Percentiles rank a stretch among this genome's conserved stretches.
phyloP scores from a whole-genome alignment of 2,113 vertebrate genomes.

The Peromyscus leucopus region DNA sequence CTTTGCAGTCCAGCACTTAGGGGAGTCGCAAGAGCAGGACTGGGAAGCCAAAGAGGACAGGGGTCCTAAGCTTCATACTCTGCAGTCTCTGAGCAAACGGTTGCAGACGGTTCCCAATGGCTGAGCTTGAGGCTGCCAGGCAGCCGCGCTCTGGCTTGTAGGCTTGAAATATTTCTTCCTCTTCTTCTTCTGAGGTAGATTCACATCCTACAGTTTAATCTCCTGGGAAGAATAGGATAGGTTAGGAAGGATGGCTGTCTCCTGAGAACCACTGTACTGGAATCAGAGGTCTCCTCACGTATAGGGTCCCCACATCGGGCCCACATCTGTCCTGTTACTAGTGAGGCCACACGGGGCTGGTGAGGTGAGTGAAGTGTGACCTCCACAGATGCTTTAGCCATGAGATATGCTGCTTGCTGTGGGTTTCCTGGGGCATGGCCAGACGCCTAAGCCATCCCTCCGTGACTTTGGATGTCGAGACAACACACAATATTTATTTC shows the following conservation, averaged over 20 bases:
- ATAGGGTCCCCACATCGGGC: not conserved
- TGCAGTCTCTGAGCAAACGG: not conserved
- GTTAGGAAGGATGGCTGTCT: not conserved
- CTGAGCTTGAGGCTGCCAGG: not conserved
- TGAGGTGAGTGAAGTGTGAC: not conserved
- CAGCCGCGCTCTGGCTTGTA: not conserved
- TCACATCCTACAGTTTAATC: not conserved
- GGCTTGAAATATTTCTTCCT: not conserved
- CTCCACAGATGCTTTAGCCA: not conserved
- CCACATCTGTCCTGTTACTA: not conserved
- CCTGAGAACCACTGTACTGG: not conserved
- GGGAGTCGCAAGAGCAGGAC: too few relatives aligned
- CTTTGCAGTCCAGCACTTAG: not conserved
- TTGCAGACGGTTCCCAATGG: fast-evolving
- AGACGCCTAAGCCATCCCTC: fast-evolving
- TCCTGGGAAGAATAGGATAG: fast-evolving
- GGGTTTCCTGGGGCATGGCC: not conserved
- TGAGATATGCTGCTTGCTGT: too few relatives aligned
- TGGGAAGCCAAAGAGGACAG: too few relatives aligned
- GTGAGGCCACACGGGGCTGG: fast-evolving
- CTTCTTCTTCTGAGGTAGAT: not conserved
- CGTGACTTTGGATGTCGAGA: too few relatives aligned
- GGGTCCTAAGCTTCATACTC: too few relatives aligned
- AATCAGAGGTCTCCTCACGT: fast-evolving
- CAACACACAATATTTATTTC: not conserved